Evolutionary conservation across 2,113 vertebrate genomes (phyloP).

Genomic region (Macquaria ambigua): DNA sequence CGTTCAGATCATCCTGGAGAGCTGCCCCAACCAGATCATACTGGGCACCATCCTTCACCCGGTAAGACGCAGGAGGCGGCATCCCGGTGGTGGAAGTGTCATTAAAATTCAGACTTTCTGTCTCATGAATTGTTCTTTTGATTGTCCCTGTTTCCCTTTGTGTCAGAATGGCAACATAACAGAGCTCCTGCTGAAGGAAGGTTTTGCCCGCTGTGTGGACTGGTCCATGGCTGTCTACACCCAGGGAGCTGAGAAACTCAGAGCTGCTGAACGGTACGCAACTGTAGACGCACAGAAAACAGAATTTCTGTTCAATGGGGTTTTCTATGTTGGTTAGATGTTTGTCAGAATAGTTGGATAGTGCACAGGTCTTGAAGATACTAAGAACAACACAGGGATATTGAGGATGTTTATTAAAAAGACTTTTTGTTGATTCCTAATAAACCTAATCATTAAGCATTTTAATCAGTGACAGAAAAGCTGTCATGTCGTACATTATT

Average conservation of each 20-base stretch:
- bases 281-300: not conserved
- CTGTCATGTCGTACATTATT: not conserved
- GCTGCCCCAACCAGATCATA: slow-evolving; percentile 97
- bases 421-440: not conserved
- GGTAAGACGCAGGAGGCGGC: slow-evolving; percentile 72
- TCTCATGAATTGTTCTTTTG: not conserved
- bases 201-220: slow-evolving; percentile 97
- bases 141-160: not conserved
- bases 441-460: not conserved
- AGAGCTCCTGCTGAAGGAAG: slow-evolving; percentile 94
- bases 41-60: slow-evolving; percentile 97
- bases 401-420: not conserved
- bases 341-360: not conserved
- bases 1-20: slow-evolving; percentile 97
- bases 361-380: not conserved
- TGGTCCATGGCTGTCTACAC: slow-evolving; percentile 98
- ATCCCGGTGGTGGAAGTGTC: not conserved
- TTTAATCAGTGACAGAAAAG: not conserved
- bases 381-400: not conserved
- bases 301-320: not conserved
- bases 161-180: slow-evolving; percentile 97
- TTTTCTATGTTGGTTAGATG: not conserved
- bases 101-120: not conserved
- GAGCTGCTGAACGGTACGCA: slow-evolving; percentile 91
- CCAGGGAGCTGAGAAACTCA: slow-evolving; percentile 94